Conservation (phyloP, 2,797 vertebrate species). For the Coilia nasus region DNA sequence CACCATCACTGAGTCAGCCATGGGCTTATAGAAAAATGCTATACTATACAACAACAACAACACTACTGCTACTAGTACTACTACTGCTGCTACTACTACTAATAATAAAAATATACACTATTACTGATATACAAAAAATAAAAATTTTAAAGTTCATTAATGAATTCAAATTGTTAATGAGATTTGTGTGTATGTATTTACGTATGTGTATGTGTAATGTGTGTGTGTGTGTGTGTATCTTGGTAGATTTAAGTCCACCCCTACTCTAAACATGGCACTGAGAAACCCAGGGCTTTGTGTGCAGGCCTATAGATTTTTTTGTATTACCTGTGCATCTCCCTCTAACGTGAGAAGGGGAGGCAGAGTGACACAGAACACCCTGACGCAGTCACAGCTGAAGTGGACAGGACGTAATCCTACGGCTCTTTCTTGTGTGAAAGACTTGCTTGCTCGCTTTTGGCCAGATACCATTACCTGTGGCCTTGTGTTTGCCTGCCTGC, state of each 20-base stretch:
- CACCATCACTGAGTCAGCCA: background rate
- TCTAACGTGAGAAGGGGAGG: background rate
- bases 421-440: background rate
- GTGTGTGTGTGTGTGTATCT: too few species aligned
- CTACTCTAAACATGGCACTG: background rate
- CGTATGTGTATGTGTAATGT: too few species aligned
- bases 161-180: too few species aligned
- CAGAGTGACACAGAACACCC: background rate
- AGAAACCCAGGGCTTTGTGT: background rate
- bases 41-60: too few species aligned
- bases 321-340: background rate
- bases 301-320: background rate
- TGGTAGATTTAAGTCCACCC: background rate
- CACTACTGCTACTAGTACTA: too few species aligned
- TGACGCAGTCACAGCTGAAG: background rate
- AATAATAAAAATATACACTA: too few species aligned
- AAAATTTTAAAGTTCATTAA: too few species aligned
- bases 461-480: background rate
- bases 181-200: too few species aligned
- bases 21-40: background rate
- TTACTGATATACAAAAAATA: too few species aligned
- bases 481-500: conserved; percentile 24
- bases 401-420: background rate
- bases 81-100: too few species aligned
- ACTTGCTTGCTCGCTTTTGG: background rate